phyloP scores from a whole-genome alignment of 2,113 vertebrate genomes.

The Emydocephalus ijimae region DNA sequence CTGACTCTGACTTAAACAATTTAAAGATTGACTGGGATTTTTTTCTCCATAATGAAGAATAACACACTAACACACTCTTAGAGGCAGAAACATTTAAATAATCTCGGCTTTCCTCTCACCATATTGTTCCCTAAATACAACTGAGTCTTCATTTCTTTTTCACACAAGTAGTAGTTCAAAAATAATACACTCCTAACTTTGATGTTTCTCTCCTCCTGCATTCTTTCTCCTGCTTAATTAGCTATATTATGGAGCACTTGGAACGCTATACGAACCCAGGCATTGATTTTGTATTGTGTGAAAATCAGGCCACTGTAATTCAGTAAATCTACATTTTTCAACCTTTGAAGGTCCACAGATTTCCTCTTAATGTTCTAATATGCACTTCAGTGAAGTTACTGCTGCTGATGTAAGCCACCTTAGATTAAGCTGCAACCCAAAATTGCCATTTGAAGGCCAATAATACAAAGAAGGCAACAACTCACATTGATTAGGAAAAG shows the following conservation, averaged over 20 bases:
- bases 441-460: neutral
- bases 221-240: neutral
- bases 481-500: neutral
- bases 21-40: neutral
- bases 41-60: neutral
- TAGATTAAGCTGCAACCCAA: neutral
- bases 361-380: neutral
- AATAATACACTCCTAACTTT: neutral
- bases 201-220: neutral
- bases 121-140: neutral
- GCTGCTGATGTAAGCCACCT: neutral
- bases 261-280: neutral
- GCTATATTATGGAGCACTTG: neutral
- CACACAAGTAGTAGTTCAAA: neutral
- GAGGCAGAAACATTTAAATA: neutral
- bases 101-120: neutral
- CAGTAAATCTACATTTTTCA: neutral
- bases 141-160: neutral
- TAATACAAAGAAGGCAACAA: neutral
- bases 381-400: no score
- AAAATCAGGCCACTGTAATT: neutral
- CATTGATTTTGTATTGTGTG: neutral
- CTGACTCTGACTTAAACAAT: neutral
- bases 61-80: neutral
- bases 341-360: neutral